These are phyloP conservation scores for Bicyclus anynana DNA, from an alignment of 1,140 invertebrate species.

Conservation along the genomic window DNA sequence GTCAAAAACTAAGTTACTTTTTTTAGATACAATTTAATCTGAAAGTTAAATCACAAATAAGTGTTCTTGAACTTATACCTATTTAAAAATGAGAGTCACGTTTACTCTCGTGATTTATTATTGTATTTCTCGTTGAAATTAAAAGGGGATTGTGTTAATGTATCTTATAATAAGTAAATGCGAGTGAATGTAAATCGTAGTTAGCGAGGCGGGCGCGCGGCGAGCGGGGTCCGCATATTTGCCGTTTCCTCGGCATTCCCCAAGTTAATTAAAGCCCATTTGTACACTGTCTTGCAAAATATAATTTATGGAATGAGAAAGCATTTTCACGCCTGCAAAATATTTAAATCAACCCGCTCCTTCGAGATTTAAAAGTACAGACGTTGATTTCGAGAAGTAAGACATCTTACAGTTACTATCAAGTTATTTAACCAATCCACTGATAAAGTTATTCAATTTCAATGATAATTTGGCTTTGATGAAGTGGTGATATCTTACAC, in stretches of 20 bases:
- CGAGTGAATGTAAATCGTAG: conserved; percentile 59
- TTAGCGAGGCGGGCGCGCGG: conserved; percentile 32
- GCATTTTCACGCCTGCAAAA: conserved; percentile 45
- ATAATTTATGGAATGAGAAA: conserved; percentile 67
- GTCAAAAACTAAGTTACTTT: no score
- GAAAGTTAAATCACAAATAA: background rate
- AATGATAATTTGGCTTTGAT: no score
- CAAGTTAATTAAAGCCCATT: conserved; percentile 72
- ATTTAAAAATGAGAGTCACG: conserved; percentile 16
- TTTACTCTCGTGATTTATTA: conserved; percentile 15
- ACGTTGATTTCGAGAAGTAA: background rate
- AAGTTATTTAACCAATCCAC: no score
- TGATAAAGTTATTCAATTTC: no score
- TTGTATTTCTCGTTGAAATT: conserved; percentile 11
- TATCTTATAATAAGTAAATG: conserved; percentile 52
- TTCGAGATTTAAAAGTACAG: background rate
- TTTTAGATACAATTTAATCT: background rate
- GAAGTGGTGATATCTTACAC: no score
- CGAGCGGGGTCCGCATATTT: conserved; percentile 56
- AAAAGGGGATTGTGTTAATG: conserved; percentile 20
- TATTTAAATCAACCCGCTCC: conserved; percentile 30
- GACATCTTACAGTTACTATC: no score
- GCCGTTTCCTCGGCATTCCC: conserved; percentile 62
- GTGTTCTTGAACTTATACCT: background rate
- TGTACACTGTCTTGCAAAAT: conserved; percentile 65